A percentile compares a stretch with the other conserved stretches of the same genome.
These are phyloP conservation scores for Syngnathus floridae DNA, from an alignment of 2,113 vertebrate genomes.

Conservation along the genomic window DNA sequence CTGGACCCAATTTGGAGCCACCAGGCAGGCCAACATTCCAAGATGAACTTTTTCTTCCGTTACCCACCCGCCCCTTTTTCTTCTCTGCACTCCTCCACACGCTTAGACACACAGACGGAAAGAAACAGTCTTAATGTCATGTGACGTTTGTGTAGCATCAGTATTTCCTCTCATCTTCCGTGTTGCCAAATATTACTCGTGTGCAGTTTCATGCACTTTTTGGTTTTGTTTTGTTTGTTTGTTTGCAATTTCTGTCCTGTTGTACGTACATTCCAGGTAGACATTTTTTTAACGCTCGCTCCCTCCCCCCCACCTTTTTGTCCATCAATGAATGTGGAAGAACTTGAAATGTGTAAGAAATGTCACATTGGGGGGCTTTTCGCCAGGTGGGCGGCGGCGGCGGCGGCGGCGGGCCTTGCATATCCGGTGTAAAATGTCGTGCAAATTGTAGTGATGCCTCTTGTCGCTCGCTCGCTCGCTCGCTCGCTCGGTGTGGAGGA, in stretches of 20 bases:
- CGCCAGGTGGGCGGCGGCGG: neutral
- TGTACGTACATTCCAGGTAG: constrained; percentile 66
- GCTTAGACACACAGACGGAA: constrained; percentile 17
- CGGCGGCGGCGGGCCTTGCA: constrained; percentile 24
- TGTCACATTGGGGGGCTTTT: constrained; percentile 18
- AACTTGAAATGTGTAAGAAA: constrained; percentile 42
- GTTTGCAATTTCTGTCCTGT: constrained; percentile 42
- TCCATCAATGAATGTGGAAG: constrained; percentile 58
- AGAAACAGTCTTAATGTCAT: constrained; percentile 52
- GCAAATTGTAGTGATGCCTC: constrained; percentile 69
- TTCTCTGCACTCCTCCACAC: constrained; percentile 17
- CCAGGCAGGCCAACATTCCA: constrained; percentile 75
- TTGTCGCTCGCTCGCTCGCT: constrained; percentile 12
- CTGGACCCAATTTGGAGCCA: neutral
- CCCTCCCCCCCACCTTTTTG: constrained; percentile 33
- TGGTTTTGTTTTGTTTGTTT: constrained; percentile 15
- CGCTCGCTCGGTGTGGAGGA: constrained; percentile 45
- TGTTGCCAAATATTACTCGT: constrained; percentile 69
- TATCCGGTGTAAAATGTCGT: constrained; percentile 69
- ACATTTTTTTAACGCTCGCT: constrained; percentile 17
- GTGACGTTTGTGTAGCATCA: constrained; percentile 69
- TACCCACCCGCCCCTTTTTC: constrained; percentile 39
- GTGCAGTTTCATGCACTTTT: constrained; percentile 59
- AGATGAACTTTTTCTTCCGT: constrained; percentile 67
- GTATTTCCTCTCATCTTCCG: constrained; percentile 65